These are phyloP conservation scores for Periparus ater DNA, from an alignment of 2,797 vertebrate genomes.

Conservation along the genomic window DNA sequence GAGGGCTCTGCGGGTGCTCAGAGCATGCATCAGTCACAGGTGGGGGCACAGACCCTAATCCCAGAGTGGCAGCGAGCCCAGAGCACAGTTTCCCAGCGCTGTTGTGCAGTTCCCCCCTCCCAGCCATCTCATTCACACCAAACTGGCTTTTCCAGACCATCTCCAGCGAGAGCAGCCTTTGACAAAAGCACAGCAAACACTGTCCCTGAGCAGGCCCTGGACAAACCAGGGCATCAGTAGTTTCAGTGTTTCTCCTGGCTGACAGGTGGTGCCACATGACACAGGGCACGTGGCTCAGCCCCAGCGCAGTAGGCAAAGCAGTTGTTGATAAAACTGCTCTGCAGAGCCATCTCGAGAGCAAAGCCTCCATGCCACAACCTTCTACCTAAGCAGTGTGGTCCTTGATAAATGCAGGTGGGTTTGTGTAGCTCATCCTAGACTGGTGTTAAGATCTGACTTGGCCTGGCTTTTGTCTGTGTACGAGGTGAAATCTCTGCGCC, in stretches of 20 bases:
- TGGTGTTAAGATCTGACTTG: background rate
- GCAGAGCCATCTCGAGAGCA: background rate
- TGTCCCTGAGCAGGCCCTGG: background rate
- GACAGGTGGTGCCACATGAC: conserved; percentile 15
- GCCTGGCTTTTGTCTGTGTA: background rate
- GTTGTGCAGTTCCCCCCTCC: background rate
- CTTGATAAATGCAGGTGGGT: background rate
- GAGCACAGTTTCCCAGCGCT: rapidly evolving
- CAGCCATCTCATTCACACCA: background rate
- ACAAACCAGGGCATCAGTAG: background rate
- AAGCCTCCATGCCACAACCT: background rate
- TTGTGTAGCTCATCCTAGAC: background rate
- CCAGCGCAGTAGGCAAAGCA: background rate
- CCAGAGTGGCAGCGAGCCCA: background rate
- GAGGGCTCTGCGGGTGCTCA: background rate
- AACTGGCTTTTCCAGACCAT: background rate
- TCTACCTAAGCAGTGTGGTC: background rate
- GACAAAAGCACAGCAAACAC: background rate
- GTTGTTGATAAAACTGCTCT: background rate
- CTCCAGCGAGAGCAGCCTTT: background rate
- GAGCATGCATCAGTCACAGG: background rate
- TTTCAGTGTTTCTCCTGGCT: background rate
- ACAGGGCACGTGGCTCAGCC: background rate
- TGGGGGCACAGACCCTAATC: background rate
- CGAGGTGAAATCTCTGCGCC: rapidly evolving